A percentile compares a stretch with the other conserved stretches of the same genome.
These are phyloP conservation scores for Zosterops japonicus DNA, from an alignment of 2,113 vertebrate genomes.

Conservation along the genomic window DNA sequence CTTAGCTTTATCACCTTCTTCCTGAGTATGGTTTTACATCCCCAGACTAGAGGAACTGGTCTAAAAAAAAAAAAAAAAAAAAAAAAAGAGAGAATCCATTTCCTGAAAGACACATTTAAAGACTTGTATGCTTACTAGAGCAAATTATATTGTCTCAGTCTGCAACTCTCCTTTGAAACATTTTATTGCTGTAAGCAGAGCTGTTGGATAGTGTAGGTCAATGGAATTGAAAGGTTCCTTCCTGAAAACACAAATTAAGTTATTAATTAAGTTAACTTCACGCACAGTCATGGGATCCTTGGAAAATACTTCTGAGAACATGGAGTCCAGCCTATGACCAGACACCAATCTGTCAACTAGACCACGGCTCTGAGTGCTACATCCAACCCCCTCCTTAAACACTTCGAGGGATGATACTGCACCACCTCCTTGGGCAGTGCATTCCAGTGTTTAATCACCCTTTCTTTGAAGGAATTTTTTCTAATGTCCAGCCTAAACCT, in stretches of 20 bases:
- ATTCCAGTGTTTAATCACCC: not conserved
- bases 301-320: not conserved
- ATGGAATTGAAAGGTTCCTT: not conserved
- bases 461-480: not conserved
- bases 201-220: not conserved
- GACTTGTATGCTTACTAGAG: not conserved
- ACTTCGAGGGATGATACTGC: too few relatives aligned
- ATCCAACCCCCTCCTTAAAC: not conserved
- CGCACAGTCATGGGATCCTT: not conserved
- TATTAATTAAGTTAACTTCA: not conserved
- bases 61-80: not conserved
- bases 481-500: not conserved
- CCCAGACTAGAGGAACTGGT: not conserved
- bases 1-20: not conserved
- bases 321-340: fast-evolving
- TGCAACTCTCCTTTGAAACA: not conserved
- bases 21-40: not conserved
- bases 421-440: not conserved
- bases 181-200: not conserved
- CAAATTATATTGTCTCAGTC: not conserved
- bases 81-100: not conserved
- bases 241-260: not conserved
- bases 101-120: not conserved
- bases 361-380: too few relatives aligned
- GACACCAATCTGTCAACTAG: not conserved